These are phyloP conservation scores for Aphelinus atriplicis DNA, from an alignment of 1,140 invertebrate genomes.

Conservation along the genomic window DNA sequence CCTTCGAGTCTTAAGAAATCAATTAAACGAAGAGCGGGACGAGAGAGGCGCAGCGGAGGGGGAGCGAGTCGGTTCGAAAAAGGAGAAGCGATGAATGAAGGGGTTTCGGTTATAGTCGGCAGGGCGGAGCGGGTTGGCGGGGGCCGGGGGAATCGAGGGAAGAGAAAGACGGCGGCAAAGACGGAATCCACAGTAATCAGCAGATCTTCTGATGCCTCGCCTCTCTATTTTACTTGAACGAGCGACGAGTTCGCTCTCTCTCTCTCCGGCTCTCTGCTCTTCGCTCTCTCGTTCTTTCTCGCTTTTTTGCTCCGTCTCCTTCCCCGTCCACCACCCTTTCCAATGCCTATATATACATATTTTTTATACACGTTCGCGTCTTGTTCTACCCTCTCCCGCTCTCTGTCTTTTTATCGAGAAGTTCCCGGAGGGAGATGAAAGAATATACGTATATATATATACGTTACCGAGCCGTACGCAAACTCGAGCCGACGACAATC, in stretches of 20 bases:
- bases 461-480: neutral
- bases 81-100: slow-evolving; percentile 30
- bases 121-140: slow-evolving; percentile 10
- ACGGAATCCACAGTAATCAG: slow-evolving; percentile 60
- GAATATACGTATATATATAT: slow-evolving; percentile 32
- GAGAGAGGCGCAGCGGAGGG: neutral
- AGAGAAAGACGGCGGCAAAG: slow-evolving; percentile 46
- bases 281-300: neutral
- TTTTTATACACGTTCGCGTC: slow-evolving; percentile 1
- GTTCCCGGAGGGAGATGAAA: slow-evolving; percentile 46
- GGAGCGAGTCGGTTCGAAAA: slow-evolving; percentile 31
- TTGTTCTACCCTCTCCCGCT: neutral
- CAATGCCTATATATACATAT: slow-evolving; percentile 1
- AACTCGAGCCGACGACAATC: slow-evolving; percentile 20
- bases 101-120: slow-evolving; percentile 26
- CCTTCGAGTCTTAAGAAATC: slow-evolving; percentile 64
- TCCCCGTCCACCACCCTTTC: no score
- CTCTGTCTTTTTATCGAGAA: slow-evolving; percentile 36
- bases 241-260: slow-evolving; percentile 38
- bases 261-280: slow-evolving; percentile 27
- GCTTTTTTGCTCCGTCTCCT: no score
- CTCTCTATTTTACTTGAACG: slow-evolving; percentile 38
- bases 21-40: slow-evolving; percentile 59
- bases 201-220: slow-evolving; percentile 50
- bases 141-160: slow-evolving; percentile 4